Evolutionary conservation across 2,797 vertebrate species (phyloP).

Genomic region (Myripristis murdjan): DNA sequence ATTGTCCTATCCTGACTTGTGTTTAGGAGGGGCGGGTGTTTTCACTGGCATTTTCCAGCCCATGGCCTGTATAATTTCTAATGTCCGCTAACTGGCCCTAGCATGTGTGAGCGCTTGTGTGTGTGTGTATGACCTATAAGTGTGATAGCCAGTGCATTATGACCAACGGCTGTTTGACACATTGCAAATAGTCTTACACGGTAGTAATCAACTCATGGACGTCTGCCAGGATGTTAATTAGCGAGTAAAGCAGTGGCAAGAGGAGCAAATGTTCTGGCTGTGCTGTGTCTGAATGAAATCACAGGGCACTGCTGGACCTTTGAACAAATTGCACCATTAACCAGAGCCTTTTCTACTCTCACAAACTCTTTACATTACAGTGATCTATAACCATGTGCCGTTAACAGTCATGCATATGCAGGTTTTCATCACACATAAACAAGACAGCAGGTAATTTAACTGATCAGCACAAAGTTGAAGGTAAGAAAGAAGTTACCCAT

Average conservation of each 20-base stretch:
- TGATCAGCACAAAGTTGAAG: not conserved
- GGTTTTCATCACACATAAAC: too few species aligned
- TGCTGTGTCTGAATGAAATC: slow-evolving; percentile 16
- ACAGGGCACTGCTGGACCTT: slow-evolving; percentile 8
- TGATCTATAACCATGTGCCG: too few species aligned
- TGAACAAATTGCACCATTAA: slow-evolving; percentile 36
- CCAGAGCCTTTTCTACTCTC: not conserved
- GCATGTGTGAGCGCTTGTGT: slow-evolving; percentile 10
- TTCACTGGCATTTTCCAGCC: slow-evolving; percentile 70
- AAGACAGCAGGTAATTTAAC: too few species aligned
- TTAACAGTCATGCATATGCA: too few species aligned
- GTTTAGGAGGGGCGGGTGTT: slow-evolving; percentile 70
- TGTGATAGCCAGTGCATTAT: not conserved
- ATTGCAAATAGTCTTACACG: slow-evolving; percentile 29
- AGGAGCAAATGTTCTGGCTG: not conserved
- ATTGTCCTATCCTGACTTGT: slow-evolving; percentile 71
- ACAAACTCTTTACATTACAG: not conserved
- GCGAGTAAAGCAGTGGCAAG: not conserved
- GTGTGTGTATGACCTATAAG: not conserved
- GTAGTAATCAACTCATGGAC: slow-evolving; percentile 38
- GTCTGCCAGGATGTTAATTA: slow-evolving; percentile 36
- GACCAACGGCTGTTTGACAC: slow-evolving; percentile 39
- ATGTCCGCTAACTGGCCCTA: slow-evolving; percentile 45
- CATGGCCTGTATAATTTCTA: slow-evolving; percentile 60
- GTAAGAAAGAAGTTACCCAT: not conserved